Percentiles rank a stretch among this genome's conserved stretches.
These are phyloP conservation scores for Nasonia longicornis DNA, from an alignment of 1,140 invertebrate species.

Conservation along the genomic window DNA sequence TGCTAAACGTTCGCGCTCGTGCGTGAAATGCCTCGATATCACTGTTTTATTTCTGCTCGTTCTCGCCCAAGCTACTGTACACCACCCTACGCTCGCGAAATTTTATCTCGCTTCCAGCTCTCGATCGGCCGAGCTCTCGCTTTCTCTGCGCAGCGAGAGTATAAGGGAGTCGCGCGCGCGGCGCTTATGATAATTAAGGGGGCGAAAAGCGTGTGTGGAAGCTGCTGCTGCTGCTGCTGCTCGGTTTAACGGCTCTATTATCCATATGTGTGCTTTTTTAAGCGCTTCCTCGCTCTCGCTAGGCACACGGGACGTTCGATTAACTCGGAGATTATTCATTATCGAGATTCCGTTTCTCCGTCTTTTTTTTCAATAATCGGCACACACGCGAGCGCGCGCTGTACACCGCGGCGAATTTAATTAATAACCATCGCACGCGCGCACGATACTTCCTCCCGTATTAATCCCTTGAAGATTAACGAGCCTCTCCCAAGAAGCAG, in stretches of 20 bases:
- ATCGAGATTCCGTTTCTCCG: no score
- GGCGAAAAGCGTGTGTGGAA: neutral
- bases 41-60: slow-evolving; percentile 68
- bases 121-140: neutral
- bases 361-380: no score
- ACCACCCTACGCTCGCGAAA: slow-evolving; percentile 30
- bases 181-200: slow-evolving; percentile 47
- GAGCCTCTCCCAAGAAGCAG: slow-evolving; percentile 50
- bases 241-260: slow-evolving; percentile 45
- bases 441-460: slow-evolving; percentile 56
- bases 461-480: slow-evolving; percentile 66
- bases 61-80: slow-evolving; percentile 36
- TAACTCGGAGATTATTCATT: no score
- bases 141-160: neutral
- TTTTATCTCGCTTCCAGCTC: slow-evolving; percentile 37
- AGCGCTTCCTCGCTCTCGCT: neutral
- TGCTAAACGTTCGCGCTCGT: slow-evolving; percentile 69
- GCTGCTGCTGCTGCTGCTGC: slow-evolving; percentile 6
- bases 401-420: slow-evolving; percentile 54
- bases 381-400: no score
- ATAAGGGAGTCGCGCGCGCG: neutral
- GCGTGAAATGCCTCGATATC: slow-evolving; percentile 71
- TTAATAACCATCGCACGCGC: slow-evolving; percentile 63
- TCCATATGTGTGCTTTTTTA: slow-evolving; percentile 39
- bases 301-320: no score